Percentiles rank a stretch among this genome's conserved stretches.
phyloP scores from a whole-genome alignment of 2,888 invertebrate genomes.

The Odontothrips loti region DNA sequence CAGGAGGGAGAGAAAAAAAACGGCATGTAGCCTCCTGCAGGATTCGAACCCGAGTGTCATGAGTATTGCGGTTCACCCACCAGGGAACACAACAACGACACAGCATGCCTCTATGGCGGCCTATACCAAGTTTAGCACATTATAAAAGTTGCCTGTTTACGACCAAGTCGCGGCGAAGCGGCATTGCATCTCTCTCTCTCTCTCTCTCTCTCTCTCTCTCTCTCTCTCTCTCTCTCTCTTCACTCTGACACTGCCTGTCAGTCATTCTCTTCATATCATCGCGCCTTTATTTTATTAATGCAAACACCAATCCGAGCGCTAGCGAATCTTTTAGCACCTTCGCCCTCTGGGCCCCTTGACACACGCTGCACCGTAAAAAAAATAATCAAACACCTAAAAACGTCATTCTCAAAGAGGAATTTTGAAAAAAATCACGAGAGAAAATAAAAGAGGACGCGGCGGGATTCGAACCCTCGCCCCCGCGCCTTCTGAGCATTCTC shows the following conservation, averaged over 20 bases:
- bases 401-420: no score
- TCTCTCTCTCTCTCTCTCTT: background rate
- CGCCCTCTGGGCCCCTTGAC: background rate
- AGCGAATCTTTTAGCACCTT: constrained; percentile 13
- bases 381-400: no score
- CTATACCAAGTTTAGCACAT: constrained; percentile 14
- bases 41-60: no score
- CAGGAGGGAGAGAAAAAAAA: no score
- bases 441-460: no score
- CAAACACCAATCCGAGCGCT: background rate
- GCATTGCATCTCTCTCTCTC: background rate
- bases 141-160: constrained; percentile 19
- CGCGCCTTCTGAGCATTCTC: no score
- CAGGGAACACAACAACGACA: no score
- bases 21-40: no score
- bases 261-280: no score
- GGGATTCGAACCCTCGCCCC: no score
- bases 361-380: background rate
- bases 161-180: background rate
- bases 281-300: constrained; percentile 13
- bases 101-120: background rate
- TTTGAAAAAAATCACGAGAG: no score
- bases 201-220: background rate
- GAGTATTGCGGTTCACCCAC: no score
- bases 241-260: background rate